Percentiles rank a stretch among this genome's conserved stretches.
Conservation (phyloP, 2,888 invertebrate species). For the Spisula solida region DNA sequence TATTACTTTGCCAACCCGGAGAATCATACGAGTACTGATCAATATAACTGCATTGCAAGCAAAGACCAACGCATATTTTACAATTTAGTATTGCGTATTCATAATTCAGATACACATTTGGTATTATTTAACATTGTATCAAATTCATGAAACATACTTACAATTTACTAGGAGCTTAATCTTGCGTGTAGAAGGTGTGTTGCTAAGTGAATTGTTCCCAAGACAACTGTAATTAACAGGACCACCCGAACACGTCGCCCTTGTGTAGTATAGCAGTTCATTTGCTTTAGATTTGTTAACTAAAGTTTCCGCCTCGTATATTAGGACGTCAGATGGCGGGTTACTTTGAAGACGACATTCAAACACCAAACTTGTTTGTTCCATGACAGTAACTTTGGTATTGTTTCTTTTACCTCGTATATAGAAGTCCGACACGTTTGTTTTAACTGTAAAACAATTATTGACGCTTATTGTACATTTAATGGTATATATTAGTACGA, state of each 20-base stretch:
- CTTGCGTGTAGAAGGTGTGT: neutral
- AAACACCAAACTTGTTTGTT: neutral
- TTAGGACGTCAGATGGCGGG: neutral
- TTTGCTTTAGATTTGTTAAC: neutral
- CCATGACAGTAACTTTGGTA: neutral
- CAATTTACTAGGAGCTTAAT: neutral
- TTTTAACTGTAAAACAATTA: neutral
- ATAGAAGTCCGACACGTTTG: neutral
- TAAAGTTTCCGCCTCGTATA: neutral
- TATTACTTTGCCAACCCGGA: too few species aligned
- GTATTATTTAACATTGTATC: neutral
- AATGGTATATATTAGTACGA: too few species aligned
- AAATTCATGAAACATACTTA: neutral
- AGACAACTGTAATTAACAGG: neutral
- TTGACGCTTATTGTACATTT: neutral
- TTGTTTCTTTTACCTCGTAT: neutral
- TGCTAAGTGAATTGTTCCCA: neutral
- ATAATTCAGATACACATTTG: too few species aligned
- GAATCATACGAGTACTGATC: too few species aligned
- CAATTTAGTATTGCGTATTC: too few species aligned
- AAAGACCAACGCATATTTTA: too few species aligned
- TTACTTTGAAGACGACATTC: neutral
- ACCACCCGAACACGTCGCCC: neutral
- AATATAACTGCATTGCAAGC: too few species aligned
- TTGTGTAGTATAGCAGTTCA: neutral